Percentiles rank a stretch among this genome's conserved stretches.
Evolutionary conservation across 2,797 vertebrate species (phyloP).

Genomic region (Acipenser ruthenus): DNA sequence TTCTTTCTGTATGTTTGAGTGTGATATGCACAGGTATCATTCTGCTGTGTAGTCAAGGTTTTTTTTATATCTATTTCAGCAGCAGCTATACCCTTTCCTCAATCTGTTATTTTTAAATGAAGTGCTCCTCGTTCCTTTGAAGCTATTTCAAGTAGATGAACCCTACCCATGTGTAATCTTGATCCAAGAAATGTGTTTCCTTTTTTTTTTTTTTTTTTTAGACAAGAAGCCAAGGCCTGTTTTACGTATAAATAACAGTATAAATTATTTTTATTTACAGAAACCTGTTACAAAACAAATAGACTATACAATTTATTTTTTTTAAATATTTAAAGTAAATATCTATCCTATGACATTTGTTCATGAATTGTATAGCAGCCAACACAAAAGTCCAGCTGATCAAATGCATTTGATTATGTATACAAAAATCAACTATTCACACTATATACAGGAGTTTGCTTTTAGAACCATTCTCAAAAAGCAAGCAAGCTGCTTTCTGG

Average conservation of each 20-base stretch:
- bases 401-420: conserved; percentile 88
- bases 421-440: conserved; percentile 89
- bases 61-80: too few relatives aligned
- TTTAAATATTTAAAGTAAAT: conserved; percentile 99
- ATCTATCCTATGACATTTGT: conserved; percentile 96
- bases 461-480: conserved; percentile 72
- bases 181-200: too few relatives aligned
- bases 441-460: conserved; percentile 86
- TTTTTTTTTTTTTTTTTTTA: neutral
- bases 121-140: too few relatives aligned
- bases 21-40: too few relatives aligned
- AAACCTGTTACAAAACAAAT: conserved; percentile 99
- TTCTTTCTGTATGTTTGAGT: too few relatives aligned
- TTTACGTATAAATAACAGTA: conserved; percentile 99
- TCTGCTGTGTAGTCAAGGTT: too few relatives aligned
- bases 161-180: too few relatives aligned
- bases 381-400: conserved; percentile 96
- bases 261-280: conserved; percentile 99
- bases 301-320: conserved; percentile 99
- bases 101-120: too few relatives aligned
- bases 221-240: conserved; percentile 44
- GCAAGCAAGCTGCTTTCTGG: conserved; percentile 64
- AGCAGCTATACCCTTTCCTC: too few relatives aligned
- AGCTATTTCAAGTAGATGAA: too few relatives aligned
- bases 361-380: conserved; percentile 99